Conservation (phyloP, 2,888 invertebrate species). For the Resseliella maxima region DNA sequence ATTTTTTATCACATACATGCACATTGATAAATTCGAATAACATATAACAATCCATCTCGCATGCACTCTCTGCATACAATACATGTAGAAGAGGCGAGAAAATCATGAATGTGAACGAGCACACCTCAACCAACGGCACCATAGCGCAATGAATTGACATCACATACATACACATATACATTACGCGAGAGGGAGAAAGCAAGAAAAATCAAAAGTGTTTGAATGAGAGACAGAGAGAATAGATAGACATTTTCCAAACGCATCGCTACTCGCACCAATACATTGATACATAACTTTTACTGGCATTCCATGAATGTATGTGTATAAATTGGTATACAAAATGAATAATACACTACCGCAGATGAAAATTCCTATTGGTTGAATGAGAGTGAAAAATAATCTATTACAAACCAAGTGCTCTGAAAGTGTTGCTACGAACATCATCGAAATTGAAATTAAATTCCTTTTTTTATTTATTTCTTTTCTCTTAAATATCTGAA, state of each 20-base stretch:
- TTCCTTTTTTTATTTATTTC: neutral
- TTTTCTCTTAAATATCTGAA: neutral
- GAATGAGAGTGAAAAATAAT: conserved; percentile 43
- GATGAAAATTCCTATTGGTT: conserved; percentile 48
- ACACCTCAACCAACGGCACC: neutral
- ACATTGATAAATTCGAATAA: neutral
- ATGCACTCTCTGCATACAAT: conserved; percentile 9
- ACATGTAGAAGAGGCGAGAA: neutral
- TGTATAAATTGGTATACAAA: too few species aligned
- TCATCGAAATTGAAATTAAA: conserved; percentile 10
- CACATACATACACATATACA: neutral
- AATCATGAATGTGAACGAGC: neutral
- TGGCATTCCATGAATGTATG: too few species aligned
- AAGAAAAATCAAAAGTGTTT: too few species aligned
- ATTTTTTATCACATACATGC: neutral
- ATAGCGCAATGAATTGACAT: conserved; percentile 47
- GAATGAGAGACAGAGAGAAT: neutral
- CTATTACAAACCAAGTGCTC: conserved; percentile 42
- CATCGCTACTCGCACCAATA: neutral
- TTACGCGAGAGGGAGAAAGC: too few species aligned
- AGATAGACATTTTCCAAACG: conserved; percentile 6
- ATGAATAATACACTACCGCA: conserved; percentile 53
- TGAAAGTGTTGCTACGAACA: conserved; percentile 34
- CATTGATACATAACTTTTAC: neutral
- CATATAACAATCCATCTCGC: neutral